Evolutionary conservation across 2,797 vertebrate genomes (phyloP).

Genomic region (Falco naumanni): DNA sequence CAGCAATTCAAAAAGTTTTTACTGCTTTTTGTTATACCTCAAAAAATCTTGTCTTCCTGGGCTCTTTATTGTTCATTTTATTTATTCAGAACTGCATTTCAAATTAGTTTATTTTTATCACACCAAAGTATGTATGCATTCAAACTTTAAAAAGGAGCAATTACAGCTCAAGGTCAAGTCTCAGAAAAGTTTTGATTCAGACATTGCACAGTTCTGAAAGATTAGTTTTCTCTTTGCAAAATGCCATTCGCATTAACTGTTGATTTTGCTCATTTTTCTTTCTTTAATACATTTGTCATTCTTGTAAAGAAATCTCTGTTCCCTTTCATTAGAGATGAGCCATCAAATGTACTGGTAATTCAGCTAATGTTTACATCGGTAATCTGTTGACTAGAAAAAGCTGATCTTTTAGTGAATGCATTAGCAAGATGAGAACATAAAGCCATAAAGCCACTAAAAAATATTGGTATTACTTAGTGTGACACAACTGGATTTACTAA

Average conservation of each 20-base stretch:
- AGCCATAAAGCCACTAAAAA: background rate
- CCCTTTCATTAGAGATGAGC: background rate
- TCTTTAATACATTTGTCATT: background rate
- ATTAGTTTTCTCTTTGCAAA: background rate
- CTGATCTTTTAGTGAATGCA: background rate
- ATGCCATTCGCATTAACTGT: background rate
- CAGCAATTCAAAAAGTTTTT: background rate
- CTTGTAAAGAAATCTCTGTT: background rate
- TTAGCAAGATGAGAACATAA: background rate
- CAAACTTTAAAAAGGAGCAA: background rate
- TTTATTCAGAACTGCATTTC: background rate
- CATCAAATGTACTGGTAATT: background rate
- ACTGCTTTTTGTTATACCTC: background rate
- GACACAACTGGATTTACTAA: background rate
- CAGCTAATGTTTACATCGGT: background rate
- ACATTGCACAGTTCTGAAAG: background rate
- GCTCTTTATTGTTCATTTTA: background rate
- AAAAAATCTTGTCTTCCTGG: background rate
- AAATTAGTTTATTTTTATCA: background rate
- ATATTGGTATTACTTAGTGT: background rate
- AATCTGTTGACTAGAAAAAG: background rate
- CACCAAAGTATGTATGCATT: background rate
- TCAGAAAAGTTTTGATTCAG: background rate
- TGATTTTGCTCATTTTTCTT: background rate
- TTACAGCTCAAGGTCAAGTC: background rate